Base-by-base conservation (phyloP, 2,888 invertebrate species). In the Agriopis leucophaearia region DNA sequence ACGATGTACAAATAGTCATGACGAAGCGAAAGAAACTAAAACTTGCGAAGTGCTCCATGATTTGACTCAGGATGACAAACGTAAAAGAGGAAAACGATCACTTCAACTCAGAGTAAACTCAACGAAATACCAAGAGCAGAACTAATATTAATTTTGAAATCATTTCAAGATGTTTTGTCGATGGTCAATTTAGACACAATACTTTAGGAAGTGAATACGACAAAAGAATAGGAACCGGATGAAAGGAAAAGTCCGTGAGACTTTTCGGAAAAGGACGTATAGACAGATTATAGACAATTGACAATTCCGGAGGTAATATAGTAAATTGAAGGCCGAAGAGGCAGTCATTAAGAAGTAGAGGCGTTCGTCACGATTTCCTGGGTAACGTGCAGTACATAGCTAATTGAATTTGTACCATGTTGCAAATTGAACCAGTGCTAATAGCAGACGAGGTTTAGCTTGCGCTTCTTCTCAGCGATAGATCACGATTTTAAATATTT, bases 361-460 rank as follows among this genome's bases (percentile, higher is more conserved):
- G 71, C 71, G 71, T 68, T 67, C 81, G 82, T 88, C 90, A 90
- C 89, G 88, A 88, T 84, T 88, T 86, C 83, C 83, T 84, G 71
- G 66, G 75, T 74, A 40, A 9, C 9, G 69, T 64, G 52, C 38
- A 55, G 54, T 73, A 78, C 81, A 15, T 15, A 15, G 76, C 85
- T 89, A 91, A 91, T 90, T 88, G 64, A 84, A 89, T 91, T 90
- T 76, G 77, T 80, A 85, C 76, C 68, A 75, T 80, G 78, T 78
- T 82, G 89, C 83, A 76, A 91, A 90, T 86, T 85, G 81, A 69
- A 73, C 74, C 64, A 70, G 71, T 70, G 81, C 81, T 84, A 84
- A 84, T 84, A 79, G 76, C 73, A 74, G 78, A 78, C 75, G 78
- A 79, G 80, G 73, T 62, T 77, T 72, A 67, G 63, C 80, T 77